phyloP scores from a whole-genome alignment of 2,888 invertebrate genomes.

The Abrostola tripartita region DNA sequence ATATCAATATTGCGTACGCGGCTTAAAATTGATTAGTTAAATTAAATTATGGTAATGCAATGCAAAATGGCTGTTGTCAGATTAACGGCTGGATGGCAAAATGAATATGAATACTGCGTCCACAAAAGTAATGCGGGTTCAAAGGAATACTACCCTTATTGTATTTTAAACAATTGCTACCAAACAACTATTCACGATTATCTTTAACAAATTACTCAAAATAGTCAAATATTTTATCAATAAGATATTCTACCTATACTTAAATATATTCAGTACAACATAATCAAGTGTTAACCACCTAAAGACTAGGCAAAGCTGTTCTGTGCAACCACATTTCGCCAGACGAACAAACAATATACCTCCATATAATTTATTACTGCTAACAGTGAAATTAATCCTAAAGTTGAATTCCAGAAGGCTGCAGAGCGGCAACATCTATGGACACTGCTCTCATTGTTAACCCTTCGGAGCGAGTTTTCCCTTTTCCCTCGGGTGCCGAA shows the following conservation, averaged over 20 bases:
- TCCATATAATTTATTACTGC: background rate
- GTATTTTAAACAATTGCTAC: too few relatives aligned
- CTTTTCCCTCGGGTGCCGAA: conserved; percentile 79
- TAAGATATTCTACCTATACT: too few relatives aligned
- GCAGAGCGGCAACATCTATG: conserved; percentile 65
- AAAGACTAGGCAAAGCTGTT: too few relatives aligned
- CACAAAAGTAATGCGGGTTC: conserved; percentile 13
- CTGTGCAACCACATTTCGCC: too few relatives aligned
- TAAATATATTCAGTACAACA: too few relatives aligned
- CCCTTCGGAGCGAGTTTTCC: conserved; percentile 76
- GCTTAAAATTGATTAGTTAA: conserved; percentile 41
- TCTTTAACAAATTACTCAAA: too few relatives aligned
- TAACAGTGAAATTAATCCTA: conserved; percentile 47
- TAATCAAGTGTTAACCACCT: too few relatives aligned
- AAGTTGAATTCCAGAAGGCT: conserved; percentile 40
- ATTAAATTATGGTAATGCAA: conserved; percentile 46
- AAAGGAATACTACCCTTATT: background rate
- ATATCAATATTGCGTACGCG: conserved; percentile 13
- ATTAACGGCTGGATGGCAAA: conserved; percentile 20
- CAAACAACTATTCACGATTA: too few relatives aligned
- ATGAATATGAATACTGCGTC: conserved; percentile 22
- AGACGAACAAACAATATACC: background rate
- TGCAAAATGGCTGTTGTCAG: conserved; percentile 35
- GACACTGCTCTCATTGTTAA: conserved; percentile 81
- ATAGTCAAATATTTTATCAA: too few relatives aligned